Percentiles rank a stretch among this genome's conserved stretches.
These are phyloP conservation scores for Arizona elegans DNA, from an alignment of 2,113 vertebrate species.

Conservation along the genomic window DNA sequence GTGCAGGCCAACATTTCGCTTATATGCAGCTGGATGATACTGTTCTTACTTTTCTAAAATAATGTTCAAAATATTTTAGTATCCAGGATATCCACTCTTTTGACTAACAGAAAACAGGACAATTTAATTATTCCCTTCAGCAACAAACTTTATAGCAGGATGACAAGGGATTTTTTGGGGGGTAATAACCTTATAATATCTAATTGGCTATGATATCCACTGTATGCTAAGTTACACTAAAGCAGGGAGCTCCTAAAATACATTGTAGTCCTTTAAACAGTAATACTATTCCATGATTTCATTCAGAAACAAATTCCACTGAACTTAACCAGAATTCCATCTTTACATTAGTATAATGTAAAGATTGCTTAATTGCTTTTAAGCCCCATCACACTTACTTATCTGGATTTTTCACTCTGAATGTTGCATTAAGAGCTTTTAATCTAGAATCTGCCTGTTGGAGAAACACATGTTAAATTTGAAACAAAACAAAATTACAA, in stretches of 20 bases:
- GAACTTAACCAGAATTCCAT: neutral
- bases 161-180: neutral
- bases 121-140: neutral
- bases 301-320: neutral
- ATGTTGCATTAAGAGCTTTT: slow-evolving; percentile 94
- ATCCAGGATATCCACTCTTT: neutral
- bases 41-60: neutral
- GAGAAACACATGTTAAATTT: slow-evolving; percentile 53
- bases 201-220: neutral
- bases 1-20: neutral
- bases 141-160: neutral
- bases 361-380: neutral
- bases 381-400: slow-evolving; percentile 77
- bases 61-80: neutral
- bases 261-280: neutral
- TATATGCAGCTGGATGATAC: neutral
- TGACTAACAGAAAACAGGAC: neutral
- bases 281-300: neutral
- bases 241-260: neutral
- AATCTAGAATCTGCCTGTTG: slow-evolving; percentile 93
- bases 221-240: neutral
- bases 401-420: slow-evolving; percentile 95
- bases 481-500: slow-evolving; percentile 64
- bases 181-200: neutral
- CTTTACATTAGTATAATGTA: neutral